phyloP scores from a whole-genome alignment of 1,140 invertebrate genomes.

The Saccostrea echinata region DNA sequence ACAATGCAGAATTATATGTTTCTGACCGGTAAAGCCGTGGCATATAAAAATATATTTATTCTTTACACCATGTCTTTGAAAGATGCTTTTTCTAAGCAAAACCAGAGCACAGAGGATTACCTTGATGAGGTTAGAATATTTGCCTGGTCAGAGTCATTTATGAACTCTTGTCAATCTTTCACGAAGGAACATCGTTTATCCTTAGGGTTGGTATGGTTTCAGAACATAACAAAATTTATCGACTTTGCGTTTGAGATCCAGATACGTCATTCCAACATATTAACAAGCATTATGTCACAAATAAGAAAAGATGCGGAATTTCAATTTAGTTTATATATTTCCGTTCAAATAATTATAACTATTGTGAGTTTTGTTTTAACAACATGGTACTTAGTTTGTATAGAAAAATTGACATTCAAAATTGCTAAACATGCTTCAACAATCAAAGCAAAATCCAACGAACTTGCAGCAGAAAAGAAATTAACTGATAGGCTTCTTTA shows the following conservation, averaged over 20 bases:
- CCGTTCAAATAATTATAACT: background rate
- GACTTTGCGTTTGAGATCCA: conserved; percentile 23
- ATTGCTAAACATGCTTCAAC: conserved; percentile 42
- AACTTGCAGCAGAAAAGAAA: conserved; percentile 64
- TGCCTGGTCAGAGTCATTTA: background rate
- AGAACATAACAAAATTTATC: conserved; percentile 46
- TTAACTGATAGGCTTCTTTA: conserved; percentile 66
- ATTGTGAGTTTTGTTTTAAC: background rate
- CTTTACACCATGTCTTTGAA: background rate
- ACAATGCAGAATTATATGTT: background rate
- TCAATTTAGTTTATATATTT: conserved; percentile 18
- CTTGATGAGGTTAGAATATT: background rate
- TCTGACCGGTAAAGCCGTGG: background rate
- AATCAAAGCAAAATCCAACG: conserved; percentile 53
- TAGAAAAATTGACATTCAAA: conserved; percentile 32
- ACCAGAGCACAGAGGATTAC: background rate
- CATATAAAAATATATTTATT: background rate
- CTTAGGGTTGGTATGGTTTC: conserved; percentile 31
- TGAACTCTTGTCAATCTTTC: background rate
- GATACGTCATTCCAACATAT: background rate
- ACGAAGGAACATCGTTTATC: background rate
- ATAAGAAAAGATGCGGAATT: background rate
- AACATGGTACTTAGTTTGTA: conserved; percentile 43
- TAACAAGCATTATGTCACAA: background rate
- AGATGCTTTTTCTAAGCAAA: background rate